phyloP scores from a whole-genome alignment of 2,888 invertebrate genomes.

The Patella caerulea region DNA sequence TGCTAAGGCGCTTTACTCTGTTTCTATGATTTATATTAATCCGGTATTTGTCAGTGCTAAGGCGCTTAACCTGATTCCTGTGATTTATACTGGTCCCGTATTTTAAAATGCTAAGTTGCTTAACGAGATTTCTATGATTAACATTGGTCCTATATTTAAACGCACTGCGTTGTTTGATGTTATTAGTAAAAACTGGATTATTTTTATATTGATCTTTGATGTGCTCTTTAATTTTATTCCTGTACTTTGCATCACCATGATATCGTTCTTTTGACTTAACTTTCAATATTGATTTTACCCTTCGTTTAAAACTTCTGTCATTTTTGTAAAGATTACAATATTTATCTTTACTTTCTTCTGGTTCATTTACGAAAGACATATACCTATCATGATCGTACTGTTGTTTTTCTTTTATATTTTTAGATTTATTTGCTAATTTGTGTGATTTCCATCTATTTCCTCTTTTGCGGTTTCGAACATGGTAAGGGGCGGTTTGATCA shows the following conservation, averaged over 20 bases:
- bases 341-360: too few species aligned
- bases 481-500: too few species aligned
- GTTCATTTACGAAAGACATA: too few species aligned
- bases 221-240: not conserved
- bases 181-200: not conserved
- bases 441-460: too few species aligned
- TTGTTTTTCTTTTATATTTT: too few species aligned
- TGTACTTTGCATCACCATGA: not conserved
- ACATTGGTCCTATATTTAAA: not conserved
- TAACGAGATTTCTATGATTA: not conserved
- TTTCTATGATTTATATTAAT: not conserved
- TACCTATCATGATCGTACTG: too few species aligned
- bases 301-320: not conserved
- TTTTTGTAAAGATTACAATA: not conserved
- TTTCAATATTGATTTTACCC: not conserved
- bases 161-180: not conserved
- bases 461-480: too few species aligned
- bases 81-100: not conserved
- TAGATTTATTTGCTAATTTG: too few species aligned
- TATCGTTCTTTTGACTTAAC: not conserved
- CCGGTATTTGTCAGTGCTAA: not conserved
- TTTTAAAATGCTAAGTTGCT: not conserved
- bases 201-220: too few species aligned
- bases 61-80: not conserved
- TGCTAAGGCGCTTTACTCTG: not conserved